Evolutionary conservation across 2,797 vertebrate genomes (phyloP).

Genomic region (Micropoecilia bifurca): DNA sequence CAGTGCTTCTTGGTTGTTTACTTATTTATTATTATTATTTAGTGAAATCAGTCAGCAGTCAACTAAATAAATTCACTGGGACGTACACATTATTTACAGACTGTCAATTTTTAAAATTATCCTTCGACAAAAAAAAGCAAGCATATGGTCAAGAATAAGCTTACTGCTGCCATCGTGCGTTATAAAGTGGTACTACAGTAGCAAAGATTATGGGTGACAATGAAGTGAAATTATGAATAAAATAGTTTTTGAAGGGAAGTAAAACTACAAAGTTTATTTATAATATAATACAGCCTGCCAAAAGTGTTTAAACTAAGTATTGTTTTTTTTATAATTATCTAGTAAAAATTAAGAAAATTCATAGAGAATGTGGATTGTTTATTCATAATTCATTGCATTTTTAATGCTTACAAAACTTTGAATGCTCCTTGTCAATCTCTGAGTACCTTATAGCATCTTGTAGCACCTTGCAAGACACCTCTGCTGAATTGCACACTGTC

Average conservation of each 20-base stretch:
- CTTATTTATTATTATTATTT: background rate
- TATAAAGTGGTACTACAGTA: background rate
- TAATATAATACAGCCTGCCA: background rate
- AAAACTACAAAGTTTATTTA: background rate
- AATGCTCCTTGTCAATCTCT: background rate
- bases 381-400: background rate
- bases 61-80: background rate
- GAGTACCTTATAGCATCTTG: background rate
- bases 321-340: background rate
- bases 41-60: background rate
- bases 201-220: background rate
- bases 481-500: background rate
- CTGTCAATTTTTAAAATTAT: background rate
- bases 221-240: background rate
- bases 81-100: background rate
- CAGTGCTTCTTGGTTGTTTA: background rate
- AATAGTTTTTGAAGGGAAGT: background rate
- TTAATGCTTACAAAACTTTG: background rate
- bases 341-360: background rate
- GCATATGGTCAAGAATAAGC: background rate
- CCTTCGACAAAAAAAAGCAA: background rate
- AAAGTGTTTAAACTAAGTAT: background rate
- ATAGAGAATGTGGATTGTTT: background rate
- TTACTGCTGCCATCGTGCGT: conserved; percentile 1
- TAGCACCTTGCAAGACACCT: too few relatives aligned